Evolutionary conservation across 2,888 invertebrate genomes (phyloP), one percentile per base, ranked within the genome.

Genomic region (Drosophila pseudotalamancana): DNA sequence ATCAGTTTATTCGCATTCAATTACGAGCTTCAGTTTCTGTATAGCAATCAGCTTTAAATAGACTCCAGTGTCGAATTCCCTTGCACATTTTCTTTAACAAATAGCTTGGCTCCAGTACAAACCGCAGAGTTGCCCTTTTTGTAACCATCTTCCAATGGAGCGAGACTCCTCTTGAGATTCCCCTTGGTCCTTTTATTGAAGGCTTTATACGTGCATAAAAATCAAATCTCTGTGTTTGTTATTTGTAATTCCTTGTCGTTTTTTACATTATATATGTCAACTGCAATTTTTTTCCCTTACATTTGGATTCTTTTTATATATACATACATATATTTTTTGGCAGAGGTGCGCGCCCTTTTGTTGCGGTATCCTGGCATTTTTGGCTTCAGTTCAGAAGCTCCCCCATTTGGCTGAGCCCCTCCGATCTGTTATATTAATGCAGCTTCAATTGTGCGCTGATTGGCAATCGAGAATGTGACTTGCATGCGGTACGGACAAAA

Each of bases 381-480:
- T 69, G 77, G 76, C 77, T 72, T 48, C 59, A 49, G 39, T 60
- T 60, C 60, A 54, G 72, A 11, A 40, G 42, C 29, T 12, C 12
- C 55, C 45, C n/a, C 61, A 0, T 16, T 6, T 14, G 21, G 34
- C 46, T n/a, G 45, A 11, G 18, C 4, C 46, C 18, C 12, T 1
- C n/a, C 19, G 35, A 27, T 37, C 55, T 65, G 69, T 70, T 75
- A 66, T 82, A 87, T 87, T 87, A 87, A 87, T 87, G 88, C 88
- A 77, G 83, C 86, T 67, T 83, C 86, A 85, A 87, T 83, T 83
- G 83, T 82, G 70, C 83, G 86, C 86, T 83, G 83, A 83, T 83
- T 83, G 83, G 83, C 83, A 85, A 87, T 83, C 88, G 88, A 77
- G 83, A 85, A 87, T 83, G 83, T 83, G 83, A 83, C 88, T 87